phyloP scores from a whole-genome alignment of 2,888 invertebrate species.

The Portevinia maculata region DNA sequence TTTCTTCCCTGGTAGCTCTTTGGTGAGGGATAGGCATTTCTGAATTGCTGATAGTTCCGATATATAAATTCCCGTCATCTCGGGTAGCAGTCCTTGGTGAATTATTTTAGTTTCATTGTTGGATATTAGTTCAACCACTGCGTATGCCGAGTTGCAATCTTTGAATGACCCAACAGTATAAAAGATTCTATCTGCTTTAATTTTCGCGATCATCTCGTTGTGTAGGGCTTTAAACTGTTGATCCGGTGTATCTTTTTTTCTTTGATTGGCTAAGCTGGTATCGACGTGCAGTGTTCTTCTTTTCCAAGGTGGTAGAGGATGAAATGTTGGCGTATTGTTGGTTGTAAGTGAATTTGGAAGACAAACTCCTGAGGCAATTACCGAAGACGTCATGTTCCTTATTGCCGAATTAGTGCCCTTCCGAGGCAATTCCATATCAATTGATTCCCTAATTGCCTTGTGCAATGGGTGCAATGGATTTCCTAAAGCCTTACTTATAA shows the following conservation, averaged over 20 bases:
- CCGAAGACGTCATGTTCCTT: too few species aligned
- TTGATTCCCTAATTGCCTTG: too few species aligned
- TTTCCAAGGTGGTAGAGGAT: background rate
- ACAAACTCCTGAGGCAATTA: constrained; percentile 2
- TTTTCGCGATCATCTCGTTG: background rate
- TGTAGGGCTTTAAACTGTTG: background rate
- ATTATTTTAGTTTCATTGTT: background rate
- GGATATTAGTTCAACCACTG: background rate
- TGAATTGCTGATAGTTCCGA: too few species aligned
- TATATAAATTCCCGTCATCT: too few species aligned
- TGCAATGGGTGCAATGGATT: too few species aligned
- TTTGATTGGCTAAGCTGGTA: background rate
- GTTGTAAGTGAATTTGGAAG: background rate
- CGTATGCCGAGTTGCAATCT: background rate
- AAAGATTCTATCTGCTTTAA: background rate
- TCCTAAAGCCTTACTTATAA: too few species aligned
- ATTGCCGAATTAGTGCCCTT: too few species aligned
- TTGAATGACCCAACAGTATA: background rate
- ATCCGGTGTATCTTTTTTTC: background rate
- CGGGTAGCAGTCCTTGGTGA: too few species aligned
- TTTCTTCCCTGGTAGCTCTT: background rate
- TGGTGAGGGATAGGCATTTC: too few species aligned
- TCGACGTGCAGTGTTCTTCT: background rate
- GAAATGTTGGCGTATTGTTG: background rate
- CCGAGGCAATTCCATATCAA: too few species aligned